phyloP scores from a whole-genome alignment of 2,888 invertebrate genomes.

The Melieria picta region DNA sequence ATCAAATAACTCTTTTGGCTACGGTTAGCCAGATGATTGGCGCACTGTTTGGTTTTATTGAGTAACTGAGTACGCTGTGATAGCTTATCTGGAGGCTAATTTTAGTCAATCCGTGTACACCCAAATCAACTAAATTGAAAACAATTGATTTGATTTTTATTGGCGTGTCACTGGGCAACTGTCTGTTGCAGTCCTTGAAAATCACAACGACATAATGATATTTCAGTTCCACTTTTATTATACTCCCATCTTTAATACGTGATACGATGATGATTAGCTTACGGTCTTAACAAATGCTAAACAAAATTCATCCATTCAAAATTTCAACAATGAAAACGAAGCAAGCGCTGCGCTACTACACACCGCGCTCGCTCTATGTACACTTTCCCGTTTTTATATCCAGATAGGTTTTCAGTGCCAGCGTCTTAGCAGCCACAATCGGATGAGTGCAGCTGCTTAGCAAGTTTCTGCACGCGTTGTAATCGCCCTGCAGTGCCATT shows the following conservation, averaged over 20 bases:
- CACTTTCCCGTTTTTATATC: slow-evolving; percentile 63
- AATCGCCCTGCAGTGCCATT: slow-evolving; percentile 78
- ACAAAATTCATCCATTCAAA: not conserved
- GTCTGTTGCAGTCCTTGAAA: too few species aligned
- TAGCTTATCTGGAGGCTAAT: too few species aligned
- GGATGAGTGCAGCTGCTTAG: slow-evolving; percentile 59
- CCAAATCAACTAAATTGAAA: too few species aligned
- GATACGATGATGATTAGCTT: not conserved
- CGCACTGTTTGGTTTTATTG: too few species aligned
- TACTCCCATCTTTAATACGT: not conserved
- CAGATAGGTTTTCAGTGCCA: slow-evolving; percentile 69
- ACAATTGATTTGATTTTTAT: too few species aligned
- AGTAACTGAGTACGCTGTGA: too few species aligned
- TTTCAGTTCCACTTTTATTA: not conserved
- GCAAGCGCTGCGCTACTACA: not conserved
- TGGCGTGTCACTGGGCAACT: too few species aligned
- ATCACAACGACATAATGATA: too few species aligned
- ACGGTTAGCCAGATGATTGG: too few species aligned
- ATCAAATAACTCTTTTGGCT: too few species aligned
- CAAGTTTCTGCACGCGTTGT: slow-evolving; percentile 70
- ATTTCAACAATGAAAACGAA: not conserved
- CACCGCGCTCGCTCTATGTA: not conserved
- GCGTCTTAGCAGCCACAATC: slow-evolving; percentile 56
- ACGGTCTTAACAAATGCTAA: not conserved
- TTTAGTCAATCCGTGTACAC: too few species aligned